These are phyloP conservation scores for Mormyrops attenuatus DNA, from an alignment of 2,797 vertebrate genomes.

Conservation along the genomic window DNA sequence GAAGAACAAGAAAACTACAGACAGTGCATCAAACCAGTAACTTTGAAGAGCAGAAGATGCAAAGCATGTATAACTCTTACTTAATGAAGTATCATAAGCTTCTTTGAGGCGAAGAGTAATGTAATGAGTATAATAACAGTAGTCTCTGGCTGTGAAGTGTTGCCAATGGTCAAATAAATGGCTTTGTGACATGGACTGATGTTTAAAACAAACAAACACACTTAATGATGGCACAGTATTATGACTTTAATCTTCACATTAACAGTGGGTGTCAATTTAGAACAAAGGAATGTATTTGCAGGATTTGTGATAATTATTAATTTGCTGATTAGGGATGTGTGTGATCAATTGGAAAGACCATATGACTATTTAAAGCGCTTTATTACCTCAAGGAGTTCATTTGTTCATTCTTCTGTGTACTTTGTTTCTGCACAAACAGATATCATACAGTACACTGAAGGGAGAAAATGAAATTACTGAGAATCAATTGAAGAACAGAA, in stretches of 20 bases:
- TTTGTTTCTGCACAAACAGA: not conserved
- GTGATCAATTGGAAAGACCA: not conserved
- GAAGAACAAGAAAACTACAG: not conserved
- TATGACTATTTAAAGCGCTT: not conserved
- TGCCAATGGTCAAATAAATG: not conserved
- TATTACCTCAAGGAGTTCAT: not conserved
- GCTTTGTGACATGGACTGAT: not conserved
- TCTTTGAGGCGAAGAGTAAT: not conserved
- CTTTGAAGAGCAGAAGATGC: not conserved
- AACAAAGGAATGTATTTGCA: not conserved
- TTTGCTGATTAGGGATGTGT: not conserved
- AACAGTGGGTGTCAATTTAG: not conserved
- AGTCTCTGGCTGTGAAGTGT: not conserved
- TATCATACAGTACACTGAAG: not conserved
- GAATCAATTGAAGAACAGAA: not conserved
- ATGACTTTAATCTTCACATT: not conserved
- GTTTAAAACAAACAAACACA: not conserved
- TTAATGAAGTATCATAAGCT: not conserved
- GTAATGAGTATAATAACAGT: not conserved
- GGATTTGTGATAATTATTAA: not conserved
- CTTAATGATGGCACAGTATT: not conserved
- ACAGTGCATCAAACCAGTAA: not conserved
- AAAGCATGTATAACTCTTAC: not conserved
- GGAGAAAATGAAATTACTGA: not conserved
- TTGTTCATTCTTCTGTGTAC: not conserved